These are phyloP conservation scores for Yponomeuta plumbellus DNA, from an alignment of 2,888 invertebrate genomes.

Conservation along the genomic window DNA sequence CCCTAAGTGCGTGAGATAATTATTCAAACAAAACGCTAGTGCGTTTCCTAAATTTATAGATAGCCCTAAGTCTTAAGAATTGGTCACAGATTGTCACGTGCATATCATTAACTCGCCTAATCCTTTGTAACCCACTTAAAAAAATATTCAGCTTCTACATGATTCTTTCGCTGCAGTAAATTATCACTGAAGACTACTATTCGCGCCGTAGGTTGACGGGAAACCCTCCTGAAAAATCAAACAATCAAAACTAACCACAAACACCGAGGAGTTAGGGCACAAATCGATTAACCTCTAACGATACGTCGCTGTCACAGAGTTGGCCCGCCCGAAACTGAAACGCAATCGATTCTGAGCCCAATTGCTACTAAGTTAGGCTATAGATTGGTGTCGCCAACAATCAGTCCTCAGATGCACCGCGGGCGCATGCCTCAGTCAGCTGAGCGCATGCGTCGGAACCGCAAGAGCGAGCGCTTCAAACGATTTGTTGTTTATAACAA, in stretches of 20 bases:
- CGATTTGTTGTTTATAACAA: neutral
- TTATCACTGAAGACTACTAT: neutral
- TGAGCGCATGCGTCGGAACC: neutral
- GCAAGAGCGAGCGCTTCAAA: neutral
- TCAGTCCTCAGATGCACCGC: neutral
- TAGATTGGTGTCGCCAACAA: neutral
- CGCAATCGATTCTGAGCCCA: too few relatives aligned
- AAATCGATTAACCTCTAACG: neutral
- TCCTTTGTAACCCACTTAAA: too few relatives aligned
- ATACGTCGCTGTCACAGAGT: too few relatives aligned
- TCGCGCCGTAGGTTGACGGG: neutral
- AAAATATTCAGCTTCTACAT: neutral
- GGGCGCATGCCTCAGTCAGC: neutral
- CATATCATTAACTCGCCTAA: too few relatives aligned
- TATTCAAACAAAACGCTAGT: too few relatives aligned
- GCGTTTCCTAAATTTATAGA: too few relatives aligned
- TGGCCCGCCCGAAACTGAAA: too few relatives aligned
- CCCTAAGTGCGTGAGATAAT: too few relatives aligned
- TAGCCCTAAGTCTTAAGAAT: too few relatives aligned
- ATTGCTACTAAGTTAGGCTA: too few relatives aligned
- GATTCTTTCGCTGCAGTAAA: neutral
- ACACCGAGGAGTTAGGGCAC: neutral
- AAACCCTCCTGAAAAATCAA: neutral
- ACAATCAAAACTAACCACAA: neutral
- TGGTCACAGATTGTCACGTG: too few relatives aligned